phyloP scores from a whole-genome alignment of 2,888 invertebrate genomes.

The Morinoia aosen region DNA sequence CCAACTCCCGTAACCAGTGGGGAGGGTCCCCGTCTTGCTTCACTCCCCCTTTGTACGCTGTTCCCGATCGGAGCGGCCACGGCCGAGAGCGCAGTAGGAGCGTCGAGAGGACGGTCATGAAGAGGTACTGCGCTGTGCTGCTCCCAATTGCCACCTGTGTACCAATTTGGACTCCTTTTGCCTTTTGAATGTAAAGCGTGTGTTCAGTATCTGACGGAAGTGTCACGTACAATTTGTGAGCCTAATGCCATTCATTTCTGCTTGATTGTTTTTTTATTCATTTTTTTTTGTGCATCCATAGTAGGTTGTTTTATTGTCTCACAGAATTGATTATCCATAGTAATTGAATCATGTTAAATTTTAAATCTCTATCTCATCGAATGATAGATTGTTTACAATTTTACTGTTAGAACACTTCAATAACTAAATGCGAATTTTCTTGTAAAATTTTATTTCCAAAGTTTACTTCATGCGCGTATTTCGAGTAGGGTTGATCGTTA shows the following conservation, averaged over 20 bases:
- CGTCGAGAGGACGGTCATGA: slow-evolving; percentile 26
- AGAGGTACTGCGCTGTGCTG: background rate
- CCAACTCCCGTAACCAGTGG: slow-evolving; percentile 62
- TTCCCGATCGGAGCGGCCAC: slow-evolving; percentile 64
- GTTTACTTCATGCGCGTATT: background rate
- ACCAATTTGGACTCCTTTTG: background rate
- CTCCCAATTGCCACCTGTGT: background rate
- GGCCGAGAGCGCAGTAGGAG: slow-evolving; percentile 62
- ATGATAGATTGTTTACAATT: background rate
- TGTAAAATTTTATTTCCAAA: background rate
- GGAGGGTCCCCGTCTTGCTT: slow-evolving; percentile 62
- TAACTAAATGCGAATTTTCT: background rate
- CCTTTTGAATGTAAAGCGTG: background rate
- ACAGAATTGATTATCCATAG: background rate
- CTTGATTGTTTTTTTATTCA: background rate
- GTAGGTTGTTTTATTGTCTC: background rate
- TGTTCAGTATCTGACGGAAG: background rate
- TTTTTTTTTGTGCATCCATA: background rate
- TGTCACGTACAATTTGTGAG: too few species aligned
- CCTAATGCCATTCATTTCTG: background rate
- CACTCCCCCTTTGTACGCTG: slow-evolving; percentile 63
- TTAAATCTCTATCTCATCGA: background rate
- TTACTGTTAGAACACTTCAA: background rate
- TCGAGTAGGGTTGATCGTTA: too few species aligned
- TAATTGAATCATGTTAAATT: background rate